phyloP scores from a whole-genome alignment of 2,888 invertebrate genomes.

The Eupelmus urozonus region DNA sequence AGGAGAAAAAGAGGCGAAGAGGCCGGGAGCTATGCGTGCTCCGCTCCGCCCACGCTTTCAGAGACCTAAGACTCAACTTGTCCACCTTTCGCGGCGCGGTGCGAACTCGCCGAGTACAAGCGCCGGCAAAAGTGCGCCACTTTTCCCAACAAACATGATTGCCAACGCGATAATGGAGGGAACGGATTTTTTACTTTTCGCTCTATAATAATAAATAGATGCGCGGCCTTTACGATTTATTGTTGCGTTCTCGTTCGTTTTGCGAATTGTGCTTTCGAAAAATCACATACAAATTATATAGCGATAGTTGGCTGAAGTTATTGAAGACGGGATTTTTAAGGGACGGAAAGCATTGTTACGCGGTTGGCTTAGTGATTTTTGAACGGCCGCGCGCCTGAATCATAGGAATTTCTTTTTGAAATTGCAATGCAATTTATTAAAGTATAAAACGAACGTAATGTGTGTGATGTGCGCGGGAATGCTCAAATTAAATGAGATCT shows the following conservation, averaged over 20 bases:
- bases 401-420: not conserved
- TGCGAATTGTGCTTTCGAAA: not conserved
- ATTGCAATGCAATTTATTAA: conserved; percentile 39
- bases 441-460: not conserved
- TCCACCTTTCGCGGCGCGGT: conserved; percentile 72
- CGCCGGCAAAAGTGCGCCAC: conserved; percentile 68
- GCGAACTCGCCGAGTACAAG: conserved; percentile 70
- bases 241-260: conserved; percentile 12
- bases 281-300: too few relatives aligned
- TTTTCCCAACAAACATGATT: conserved; percentile 5
- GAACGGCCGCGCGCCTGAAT: not conserved
- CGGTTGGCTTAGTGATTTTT: not conserved
- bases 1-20: conserved; percentile 61
- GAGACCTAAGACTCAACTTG: conserved; percentile 76
- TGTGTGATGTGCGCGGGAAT: not conserved
- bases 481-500: conserved; percentile 35
- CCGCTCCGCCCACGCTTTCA: conserved; percentile 77
- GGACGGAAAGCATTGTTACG: conserved; percentile 36
- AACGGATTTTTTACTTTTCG: conserved; percentile 20
- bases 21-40: conserved; percentile 76
- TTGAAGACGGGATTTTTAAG: conserved; percentile 3
- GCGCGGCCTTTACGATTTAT: conserved; percentile 47
- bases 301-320: not conserved
- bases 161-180: conserved; percentile 16
- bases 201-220: conserved; percentile 35